These are phyloP conservation scores for Lasioglossum marginatum DNA, from an alignment of 2,888 invertebrate species.

Conservation along the genomic window DNA sequence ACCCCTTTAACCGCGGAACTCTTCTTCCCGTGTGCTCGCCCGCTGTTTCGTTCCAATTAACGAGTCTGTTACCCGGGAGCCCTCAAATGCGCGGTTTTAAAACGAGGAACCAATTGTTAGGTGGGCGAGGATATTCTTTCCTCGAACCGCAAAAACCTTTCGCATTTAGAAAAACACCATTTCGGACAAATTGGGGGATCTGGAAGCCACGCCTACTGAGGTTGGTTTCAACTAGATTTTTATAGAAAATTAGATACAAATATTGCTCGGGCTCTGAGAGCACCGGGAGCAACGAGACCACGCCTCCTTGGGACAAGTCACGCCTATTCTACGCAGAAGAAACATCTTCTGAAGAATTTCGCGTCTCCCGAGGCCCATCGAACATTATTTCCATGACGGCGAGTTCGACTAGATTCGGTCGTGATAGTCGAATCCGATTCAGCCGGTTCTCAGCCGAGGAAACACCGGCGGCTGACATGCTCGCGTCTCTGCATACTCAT, in stretches of 20 bases:
- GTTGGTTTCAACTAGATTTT: not conserved
- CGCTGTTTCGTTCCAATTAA: conserved; percentile 1
- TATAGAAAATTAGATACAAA: not conserved
- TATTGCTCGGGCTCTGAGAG: not conserved
- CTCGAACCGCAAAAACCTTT: not conserved
- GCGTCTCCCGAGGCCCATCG: not conserved
- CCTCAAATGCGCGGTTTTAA: not conserved
- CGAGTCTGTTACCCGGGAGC: not conserved
- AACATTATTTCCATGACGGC: conserved; percentile 1
- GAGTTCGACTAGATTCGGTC: conserved; percentile 7
- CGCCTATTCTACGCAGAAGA: not conserved
- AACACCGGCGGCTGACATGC: conserved; percentile 47
- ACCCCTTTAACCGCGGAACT: not conserved
- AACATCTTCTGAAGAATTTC: not conserved
- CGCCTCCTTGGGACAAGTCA: not conserved
- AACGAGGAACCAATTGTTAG: not conserved
- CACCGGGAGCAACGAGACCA: not conserved
- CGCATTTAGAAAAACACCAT: not conserved
- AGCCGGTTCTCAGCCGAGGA: conserved; percentile 44
- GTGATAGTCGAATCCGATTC: conserved; percentile 37
- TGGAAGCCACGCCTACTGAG: not conserved
- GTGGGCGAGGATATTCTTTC: not conserved
- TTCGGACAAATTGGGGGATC: not conserved
- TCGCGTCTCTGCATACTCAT: conserved; percentile 56
- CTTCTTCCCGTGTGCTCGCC: not conserved